A percentile compares a stretch with the other conserved stretches of the same genome.
phyloP scores from a whole-genome alignment of 2,113 vertebrate species.

The Crotalus viridis region DNA sequence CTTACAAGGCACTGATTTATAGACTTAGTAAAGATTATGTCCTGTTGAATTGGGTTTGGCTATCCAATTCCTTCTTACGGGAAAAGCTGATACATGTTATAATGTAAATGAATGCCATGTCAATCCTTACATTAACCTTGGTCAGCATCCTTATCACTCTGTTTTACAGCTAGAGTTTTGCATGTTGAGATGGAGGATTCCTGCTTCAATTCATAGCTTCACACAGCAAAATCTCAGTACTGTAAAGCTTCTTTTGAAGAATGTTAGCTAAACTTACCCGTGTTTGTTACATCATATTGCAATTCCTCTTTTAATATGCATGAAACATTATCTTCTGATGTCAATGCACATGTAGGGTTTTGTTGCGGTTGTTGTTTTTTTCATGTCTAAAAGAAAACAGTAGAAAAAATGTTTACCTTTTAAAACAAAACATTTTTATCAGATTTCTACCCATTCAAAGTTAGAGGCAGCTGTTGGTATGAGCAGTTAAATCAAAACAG shows the following conservation, averaged over 20 bases:
- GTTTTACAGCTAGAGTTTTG: background rate
- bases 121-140: background rate
- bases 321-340: background rate
- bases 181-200: background rate
- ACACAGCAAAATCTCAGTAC: background rate
- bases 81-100: background rate
- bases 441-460: background rate
- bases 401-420: background rate
- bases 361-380: constrained; percentile 14
- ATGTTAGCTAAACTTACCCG: background rate
- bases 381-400: background rate
- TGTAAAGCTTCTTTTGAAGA: background rate
- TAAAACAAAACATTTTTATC: background rate
- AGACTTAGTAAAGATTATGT: background rate
- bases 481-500: background rate
- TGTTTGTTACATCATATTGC: background rate
- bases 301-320: background rate
- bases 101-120: constrained; percentile 10
- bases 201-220: background rate
- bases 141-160: background rate
- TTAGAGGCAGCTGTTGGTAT: background rate
- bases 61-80: background rate
- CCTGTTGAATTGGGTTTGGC: background rate
- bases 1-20: background rate
- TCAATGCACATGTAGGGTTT: background rate